Evolutionary conservation across 1,140 invertebrate genomes (phyloP).

Genomic region (Euwallacea similis): DNA sequence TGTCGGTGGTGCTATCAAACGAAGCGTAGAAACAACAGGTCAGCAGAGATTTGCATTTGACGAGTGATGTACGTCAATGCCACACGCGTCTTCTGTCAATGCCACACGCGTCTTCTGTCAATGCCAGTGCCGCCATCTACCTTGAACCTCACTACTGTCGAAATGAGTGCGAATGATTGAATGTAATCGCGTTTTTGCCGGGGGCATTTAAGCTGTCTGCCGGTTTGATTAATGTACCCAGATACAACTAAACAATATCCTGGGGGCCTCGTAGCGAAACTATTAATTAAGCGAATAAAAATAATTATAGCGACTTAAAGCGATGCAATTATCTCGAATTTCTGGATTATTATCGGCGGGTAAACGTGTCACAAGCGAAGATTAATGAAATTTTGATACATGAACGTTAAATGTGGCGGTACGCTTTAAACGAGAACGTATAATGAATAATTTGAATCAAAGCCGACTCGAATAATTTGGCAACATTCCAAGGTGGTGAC

Average conservation of each 20-base stretch:
- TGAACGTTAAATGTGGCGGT: conserved; percentile 3
- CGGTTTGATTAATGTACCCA: conserved; percentile 40
- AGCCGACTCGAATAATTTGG: no score
- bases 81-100: no score
- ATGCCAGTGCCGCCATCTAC: no score
- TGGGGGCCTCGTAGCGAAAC: conserved; percentile 35
- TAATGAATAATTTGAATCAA: no score
- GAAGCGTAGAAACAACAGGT: no score
- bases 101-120: no score
- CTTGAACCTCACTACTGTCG: no score
- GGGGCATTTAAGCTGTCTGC: conserved; percentile 34
- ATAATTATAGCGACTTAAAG: conserved; percentile 43
- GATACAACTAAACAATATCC: conserved; percentile 42
- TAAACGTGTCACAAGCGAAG: conserved; percentile 13
- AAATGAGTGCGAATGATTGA: conserved; percentile 38
- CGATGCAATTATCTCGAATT: conserved; percentile 23
- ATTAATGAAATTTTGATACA: conserved; percentile 22
- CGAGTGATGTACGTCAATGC: no score
- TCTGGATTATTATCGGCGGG: conserved; percentile 10
- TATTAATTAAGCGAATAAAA: conserved; percentile 44
- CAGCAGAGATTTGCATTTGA: no score
- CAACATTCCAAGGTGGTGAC: no score
- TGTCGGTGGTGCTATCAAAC: no score
- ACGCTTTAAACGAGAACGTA: not conserved
- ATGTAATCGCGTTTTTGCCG: conserved; percentile 33